Base-by-base conservation (phyloP, 1,140 invertebrate genomes). In the Chironomus tepperi region DNA sequence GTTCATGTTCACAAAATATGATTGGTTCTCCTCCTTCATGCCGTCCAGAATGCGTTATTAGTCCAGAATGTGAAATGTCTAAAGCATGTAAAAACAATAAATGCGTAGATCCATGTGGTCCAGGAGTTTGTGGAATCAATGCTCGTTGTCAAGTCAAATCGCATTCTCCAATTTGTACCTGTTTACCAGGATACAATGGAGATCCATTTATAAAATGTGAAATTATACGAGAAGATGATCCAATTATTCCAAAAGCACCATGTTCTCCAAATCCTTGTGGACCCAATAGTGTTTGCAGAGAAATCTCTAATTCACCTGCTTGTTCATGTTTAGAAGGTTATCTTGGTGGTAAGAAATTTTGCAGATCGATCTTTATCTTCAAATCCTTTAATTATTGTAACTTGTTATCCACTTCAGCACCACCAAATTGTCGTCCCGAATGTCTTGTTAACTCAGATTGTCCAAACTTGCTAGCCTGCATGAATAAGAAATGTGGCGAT, bases 371-470 rank as follows among this genome's bases (percentile, higher is more conserved):
- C 5, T 34, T 34, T 34, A 1, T 34, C 24, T 34, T 34, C 24
- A n/a, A n/a, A n/a, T n/a, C 24, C 2, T 34, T 34, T 2, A 2
- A 34, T 34, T 34, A 5, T 34, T 34, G 2, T 5, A 34, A 34
- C 24, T 1, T 34, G 1, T 34, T 34, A 34, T 34, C 24, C 24
- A 2, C 1, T 2, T 2, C 5, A 74, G 86, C 89, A 75, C 89
- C 93, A 21, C 89, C 90, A 74, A 87, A 87, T 74, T 94, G 93
- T 79, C 86, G 90, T 78, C 91, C 91, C 67, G 91, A 94, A 80
- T 93, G 92, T 79, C 84, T 88, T 1, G 79, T 89, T 9, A 91
- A 90, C 82, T 88, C 89, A 19, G 93, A 95, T 77, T 96, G 93
- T 82, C 84, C 88, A 12, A 81, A 84, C 70, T 86, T 90, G 76